These are phyloP conservation scores for Stomatorhinus walkeri DNA, from an alignment of 2,797 vertebrate species.

Conservation along the genomic window DNA sequence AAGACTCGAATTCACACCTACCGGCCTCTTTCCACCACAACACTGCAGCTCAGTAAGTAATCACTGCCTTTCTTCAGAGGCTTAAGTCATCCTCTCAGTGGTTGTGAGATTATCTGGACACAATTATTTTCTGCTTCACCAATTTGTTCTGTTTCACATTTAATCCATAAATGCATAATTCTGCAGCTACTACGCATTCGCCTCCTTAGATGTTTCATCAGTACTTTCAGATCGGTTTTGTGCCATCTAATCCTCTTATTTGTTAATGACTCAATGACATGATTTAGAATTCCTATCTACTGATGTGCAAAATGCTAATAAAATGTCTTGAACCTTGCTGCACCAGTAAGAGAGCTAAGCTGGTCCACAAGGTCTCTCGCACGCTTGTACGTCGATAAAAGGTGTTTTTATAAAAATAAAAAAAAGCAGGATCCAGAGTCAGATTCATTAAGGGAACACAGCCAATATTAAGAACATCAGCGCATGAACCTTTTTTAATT, in stretches of 20 bases:
- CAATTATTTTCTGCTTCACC: background rate
- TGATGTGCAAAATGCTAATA: background rate
- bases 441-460: background rate
- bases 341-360: background rate
- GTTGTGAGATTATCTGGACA: background rate
- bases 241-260: background rate
- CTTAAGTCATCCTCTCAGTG: background rate
- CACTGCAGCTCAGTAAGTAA: background rate
- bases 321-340: background rate
- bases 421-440: background rate
- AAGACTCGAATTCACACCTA: background rate
- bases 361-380: background rate
- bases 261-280: background rate
- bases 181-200: background rate
- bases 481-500: constrained; percentile 24
- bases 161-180: background rate
- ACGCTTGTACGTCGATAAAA: background rate
- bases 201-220: background rate
- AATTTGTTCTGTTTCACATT: background rate
- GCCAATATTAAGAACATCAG: constrained; percentile 13
- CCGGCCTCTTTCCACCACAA: background rate
- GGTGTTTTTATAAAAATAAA: background rate
- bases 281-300: background rate
- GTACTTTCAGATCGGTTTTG: background rate
- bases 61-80: background rate